Evolutionary conservation across 2,113 vertebrate genomes (phyloP).

Genomic region (Chionis minor): DNA sequence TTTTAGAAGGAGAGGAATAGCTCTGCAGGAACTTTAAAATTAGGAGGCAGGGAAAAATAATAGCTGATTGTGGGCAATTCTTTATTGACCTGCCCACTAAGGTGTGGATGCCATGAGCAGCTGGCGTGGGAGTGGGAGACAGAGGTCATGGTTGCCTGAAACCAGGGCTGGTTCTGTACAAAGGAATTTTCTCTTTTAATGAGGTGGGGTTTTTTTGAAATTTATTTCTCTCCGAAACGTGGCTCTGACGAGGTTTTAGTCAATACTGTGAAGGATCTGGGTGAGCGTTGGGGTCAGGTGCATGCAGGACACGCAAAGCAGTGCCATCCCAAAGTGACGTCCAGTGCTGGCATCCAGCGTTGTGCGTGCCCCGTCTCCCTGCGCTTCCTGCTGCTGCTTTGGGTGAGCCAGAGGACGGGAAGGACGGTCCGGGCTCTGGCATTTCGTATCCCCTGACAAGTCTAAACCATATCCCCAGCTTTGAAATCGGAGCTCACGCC

Average conservation of each 20-base stretch:
- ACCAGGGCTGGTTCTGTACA: not conserved
- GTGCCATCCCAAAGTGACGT: not conserved
- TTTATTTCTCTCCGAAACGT: not conserved
- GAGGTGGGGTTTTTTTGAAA: not conserved
- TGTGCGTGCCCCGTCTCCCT: not conserved
- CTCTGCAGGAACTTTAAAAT: constrained; percentile 56
- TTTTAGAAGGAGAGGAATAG: not conserved
- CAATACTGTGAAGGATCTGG: not conserved
- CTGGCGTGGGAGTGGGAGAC: not conserved
- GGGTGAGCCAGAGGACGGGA: not conserved
- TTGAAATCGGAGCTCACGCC: not conserved
- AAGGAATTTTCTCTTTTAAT: not conserved
- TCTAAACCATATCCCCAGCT: not conserved
- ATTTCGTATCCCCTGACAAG: not conserved
- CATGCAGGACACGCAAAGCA: rapidly evolving
- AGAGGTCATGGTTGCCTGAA: not conserved
- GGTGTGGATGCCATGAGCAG: not conserved
- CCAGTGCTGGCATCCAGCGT: not conserved
- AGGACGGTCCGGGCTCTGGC: not conserved
- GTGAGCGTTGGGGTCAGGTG: not conserved
- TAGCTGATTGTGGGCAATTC: not conserved
- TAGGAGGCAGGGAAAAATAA: not conserved
- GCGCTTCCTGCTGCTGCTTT: not conserved
- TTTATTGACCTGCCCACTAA: constrained; percentile 27
- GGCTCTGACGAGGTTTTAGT: not conserved